These are phyloP conservation scores for Eunapius fragilis DNA, from an alignment of 37 sponge, comb jelly and placozoan species.

Conservation along the genomic window DNA sequence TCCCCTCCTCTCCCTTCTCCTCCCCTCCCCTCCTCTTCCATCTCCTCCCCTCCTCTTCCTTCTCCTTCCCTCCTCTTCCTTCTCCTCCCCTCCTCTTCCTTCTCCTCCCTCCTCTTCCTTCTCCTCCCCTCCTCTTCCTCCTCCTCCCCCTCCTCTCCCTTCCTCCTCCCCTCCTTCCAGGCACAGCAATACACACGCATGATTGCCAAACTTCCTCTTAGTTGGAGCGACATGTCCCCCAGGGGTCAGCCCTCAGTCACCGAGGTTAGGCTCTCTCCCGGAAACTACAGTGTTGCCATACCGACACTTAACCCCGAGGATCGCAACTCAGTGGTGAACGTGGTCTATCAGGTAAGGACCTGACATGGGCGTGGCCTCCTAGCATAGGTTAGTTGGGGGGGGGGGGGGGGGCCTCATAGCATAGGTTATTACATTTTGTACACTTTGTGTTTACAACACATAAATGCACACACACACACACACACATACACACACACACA, in stretches of 20 bases:
- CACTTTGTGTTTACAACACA: background rate
- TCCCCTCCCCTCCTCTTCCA: too few species aligned
- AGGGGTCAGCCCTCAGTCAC: background rate
- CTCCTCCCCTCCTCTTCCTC: background rate
- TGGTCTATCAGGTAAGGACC: conserved; percentile 59
- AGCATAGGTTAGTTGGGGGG: too few species aligned
- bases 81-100: too few species aligned
- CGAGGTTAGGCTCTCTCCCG: conserved; percentile 24
- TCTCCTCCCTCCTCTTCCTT: too few species aligned
- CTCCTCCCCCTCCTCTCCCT: too few species aligned
- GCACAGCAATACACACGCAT: background rate
- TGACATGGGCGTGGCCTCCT: background rate
- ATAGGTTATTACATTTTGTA: too few species aligned
- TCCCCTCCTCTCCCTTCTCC: too few species aligned
- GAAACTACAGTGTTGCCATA: conserved; percentile 36
- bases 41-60: too few species aligned
- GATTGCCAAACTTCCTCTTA: background rate
- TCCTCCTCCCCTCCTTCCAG: background rate
- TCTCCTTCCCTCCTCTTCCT: too few species aligned
- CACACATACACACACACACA: too few species aligned
- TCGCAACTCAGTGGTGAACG: conserved; percentile 68
- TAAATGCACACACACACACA: background rate
- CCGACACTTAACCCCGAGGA: conserved; percentile 68
- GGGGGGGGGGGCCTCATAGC: too few species aligned
- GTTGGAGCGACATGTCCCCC: background rate